phyloP scores from a whole-genome alignment of 2,113 vertebrate genomes.

The Nothocercus julius region DNA sequence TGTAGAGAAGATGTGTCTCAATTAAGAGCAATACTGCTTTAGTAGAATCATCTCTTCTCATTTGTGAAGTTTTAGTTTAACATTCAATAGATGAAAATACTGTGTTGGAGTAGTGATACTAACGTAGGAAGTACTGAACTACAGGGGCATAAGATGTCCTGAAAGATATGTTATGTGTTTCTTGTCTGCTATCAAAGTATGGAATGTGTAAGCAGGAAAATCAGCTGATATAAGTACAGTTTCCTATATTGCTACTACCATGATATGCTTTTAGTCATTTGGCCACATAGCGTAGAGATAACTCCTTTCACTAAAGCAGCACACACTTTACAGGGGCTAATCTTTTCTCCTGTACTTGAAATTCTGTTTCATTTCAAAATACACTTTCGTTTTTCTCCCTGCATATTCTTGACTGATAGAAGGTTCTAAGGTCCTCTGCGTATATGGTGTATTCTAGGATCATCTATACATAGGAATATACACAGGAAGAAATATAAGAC shows the following conservation, averaged over 20 bases:
- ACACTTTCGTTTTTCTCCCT: neutral
- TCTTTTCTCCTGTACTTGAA: neutral
- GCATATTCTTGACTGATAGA: neutral
- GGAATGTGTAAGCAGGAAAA: neutral
- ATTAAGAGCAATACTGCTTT: neutral
- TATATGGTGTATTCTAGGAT: neutral
- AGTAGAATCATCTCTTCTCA: neutral
- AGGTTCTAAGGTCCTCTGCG: neutral
- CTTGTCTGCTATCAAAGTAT: neutral
- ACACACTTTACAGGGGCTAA: neutral
- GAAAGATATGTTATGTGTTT: accelerated
- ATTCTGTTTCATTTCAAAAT: neutral
- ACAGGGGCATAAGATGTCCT: neutral
- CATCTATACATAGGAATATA: neutral
- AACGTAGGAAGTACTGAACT: neutral
- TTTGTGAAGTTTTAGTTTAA: neutral
- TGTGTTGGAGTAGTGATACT: neutral
- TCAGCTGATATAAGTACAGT: neutral
- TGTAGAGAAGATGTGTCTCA: neutral
- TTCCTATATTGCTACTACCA: neutral
- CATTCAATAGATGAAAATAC: neutral
- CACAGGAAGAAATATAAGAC: neutral
- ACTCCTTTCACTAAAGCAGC: neutral
- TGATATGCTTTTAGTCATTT: neutral
- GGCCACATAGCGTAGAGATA: neutral